Base-by-base conservation (phyloP, 2,888 invertebrate genomes). In the Artemia sp. region DNA sequence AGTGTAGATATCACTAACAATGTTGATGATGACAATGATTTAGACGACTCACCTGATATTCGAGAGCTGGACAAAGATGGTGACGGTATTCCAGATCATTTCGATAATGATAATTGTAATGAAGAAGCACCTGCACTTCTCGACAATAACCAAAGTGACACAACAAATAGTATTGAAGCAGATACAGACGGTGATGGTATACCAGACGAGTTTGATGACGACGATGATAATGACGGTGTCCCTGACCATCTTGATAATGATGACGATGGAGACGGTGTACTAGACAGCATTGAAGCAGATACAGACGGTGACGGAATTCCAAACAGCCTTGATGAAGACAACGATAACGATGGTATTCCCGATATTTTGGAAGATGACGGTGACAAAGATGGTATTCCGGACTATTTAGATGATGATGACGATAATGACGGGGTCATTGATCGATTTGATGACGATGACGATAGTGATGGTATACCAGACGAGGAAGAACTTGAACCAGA, bases 21-120 rank as follows among this genome's bases (percentile, higher is more conserved):
- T 24, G 14, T 10, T 5, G 80, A 83, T 53, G 80, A 83, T 8
- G 64, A 10, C 9, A 79, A 67, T 75, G 75, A 68, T 69, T 70
- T 1, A 8, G 68, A 12, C n/a, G 11, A n/a, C 38, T 51, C 19
- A 24, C 69, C 58, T 52, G 66, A 51, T 73, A 58, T n/a, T 10
- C 64, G 24, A 58, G 64, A 58, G 24, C 14, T 19, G 8, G 64
- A 58, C 64, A 24, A 58, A n/a, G 64, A 58, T 10, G 64, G 64
- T 8, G 64, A 58, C 9, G 64, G 64, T 2, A 10, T 58, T 58
- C 64, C 11, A 8, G 11, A 58, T 24, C 64, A 58, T 58, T 24
- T 58, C 1, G 64, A 58, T 24, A 10, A 58, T 9, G 64, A 58
- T 9, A 9, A 58, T 8, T 8, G 14, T 58, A 58, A 58, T 10